phyloP scores from a whole-genome alignment of 2,888 invertebrate genomes.

The Sinopyrophorus schimmeli region DNA sequence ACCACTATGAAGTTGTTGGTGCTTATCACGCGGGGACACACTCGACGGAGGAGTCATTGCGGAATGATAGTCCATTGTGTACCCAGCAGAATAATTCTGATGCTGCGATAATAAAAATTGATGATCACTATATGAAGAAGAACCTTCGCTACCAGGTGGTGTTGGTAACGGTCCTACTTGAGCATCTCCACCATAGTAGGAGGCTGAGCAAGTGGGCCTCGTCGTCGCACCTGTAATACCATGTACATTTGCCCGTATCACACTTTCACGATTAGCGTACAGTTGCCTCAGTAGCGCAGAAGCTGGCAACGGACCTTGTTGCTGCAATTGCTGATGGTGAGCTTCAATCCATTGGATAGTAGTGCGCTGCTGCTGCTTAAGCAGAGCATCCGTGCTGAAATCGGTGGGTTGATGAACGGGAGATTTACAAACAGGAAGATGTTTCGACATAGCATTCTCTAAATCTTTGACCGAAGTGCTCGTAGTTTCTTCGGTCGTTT shows the following conservation, averaged over 20 bases:
- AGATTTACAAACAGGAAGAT: slow-evolving; percentile 70
- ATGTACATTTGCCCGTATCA: slow-evolving; percentile 85
- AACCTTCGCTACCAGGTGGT: slow-evolving; percentile 87
- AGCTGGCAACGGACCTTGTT: slow-evolving; percentile 72
- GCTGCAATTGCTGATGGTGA: slow-evolving; percentile 67
- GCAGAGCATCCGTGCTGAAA: slow-evolving; percentile 82
- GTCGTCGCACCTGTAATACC: slow-evolving; percentile 58
- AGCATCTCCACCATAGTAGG: slow-evolving; percentile 59
- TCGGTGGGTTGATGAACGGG: slow-evolving; percentile 78
- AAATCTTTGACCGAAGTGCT: slow-evolving; percentile 82
- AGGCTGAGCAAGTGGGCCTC: slow-evolving; percentile 47
- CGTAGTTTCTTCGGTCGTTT: slow-evolving; percentile 54
- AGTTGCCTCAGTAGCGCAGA: slow-evolving; percentile 87
- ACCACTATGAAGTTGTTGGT: slow-evolving; percentile 63
- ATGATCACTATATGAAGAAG: slow-evolving; percentile 71
- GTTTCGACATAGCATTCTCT: slow-evolving; percentile 96
- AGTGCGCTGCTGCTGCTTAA: slow-evolving; percentile 79
- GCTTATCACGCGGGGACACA: slow-evolving; percentile 89
- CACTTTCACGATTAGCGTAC: slow-evolving; percentile 92
- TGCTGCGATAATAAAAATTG: slow-evolving; percentile 62
- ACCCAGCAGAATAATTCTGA: slow-evolving; percentile 64
- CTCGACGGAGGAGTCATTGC: slow-evolving; percentile 98
- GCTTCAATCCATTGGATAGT: slow-evolving; percentile 95
- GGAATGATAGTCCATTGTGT: slow-evolving; percentile 82
- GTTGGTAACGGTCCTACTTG: slow-evolving; percentile 81